Base-by-base conservation (phyloP, 2,888 invertebrate species). In the Aspidiotus rigidus region DNA sequence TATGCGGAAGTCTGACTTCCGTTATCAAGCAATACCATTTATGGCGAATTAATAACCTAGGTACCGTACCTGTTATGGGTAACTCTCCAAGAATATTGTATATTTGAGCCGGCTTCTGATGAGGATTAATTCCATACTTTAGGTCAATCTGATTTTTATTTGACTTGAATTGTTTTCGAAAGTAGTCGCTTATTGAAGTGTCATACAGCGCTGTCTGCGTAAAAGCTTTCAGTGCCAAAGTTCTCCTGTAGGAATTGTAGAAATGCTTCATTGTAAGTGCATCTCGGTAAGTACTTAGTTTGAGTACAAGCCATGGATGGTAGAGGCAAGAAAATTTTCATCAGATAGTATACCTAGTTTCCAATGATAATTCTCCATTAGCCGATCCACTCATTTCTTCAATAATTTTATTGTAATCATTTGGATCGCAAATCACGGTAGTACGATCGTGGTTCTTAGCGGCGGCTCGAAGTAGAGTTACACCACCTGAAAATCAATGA, bases 101-200 rank as follows among this genome's bases (percentile, higher is more conserved):
- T 7, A 97, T 81, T 76, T 95, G 95, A 0, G 96, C 96, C 0
- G 95, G 95, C 77, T 93, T 93, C 77, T 98, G 98, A 77, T 98
- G 98, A 0, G 98, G 98, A 80, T 98, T 98, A 93, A 96, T 96
- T 69, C 88, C 98, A 79, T 99, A 98, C 75, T 96, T 84, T 60
- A 97, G 81, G 0, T 89, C 86, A 63, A 96, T 76, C 77, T 94
- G 94, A 0, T 93, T 86, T 2, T 83, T 81, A 2, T 86, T 87
- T 6, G 82, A 78, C 1, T 90, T 88, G 78, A 90, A 97, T 77
- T 94, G 87, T 76, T 89, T 89, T 11, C 97, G 87, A 82, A 97
- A 96, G 77, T 93, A 98, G 77, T 96, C 91, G 0, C 95, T 89
- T 74, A 99, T 98, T 54, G 93, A 91, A 69, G 85, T 83, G 79